Evolutionary conservation across 2,888 invertebrate species (phyloP), one percentile per base, ranked within the genome.

Genomic region (Diarsia rubi): DNA sequence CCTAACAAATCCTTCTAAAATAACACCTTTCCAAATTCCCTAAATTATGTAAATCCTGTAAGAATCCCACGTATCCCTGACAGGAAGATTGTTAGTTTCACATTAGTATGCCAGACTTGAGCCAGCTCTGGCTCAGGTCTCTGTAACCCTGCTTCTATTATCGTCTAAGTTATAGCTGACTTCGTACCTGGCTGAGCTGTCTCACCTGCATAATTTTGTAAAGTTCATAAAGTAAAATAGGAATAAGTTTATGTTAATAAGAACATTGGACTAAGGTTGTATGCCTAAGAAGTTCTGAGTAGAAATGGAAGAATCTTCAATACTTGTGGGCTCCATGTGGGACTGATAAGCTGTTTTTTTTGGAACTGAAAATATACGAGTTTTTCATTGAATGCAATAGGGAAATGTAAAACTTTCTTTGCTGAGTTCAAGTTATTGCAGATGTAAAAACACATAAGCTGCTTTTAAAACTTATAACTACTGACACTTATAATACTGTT

Each of bases 21-120:
- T 5, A 63, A 49, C 14, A 45, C 24, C 37, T 76, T 57, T 62
- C 24, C 11, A 8, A 77, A 68, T 52, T 78, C 16, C 21, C 31
- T 45, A 69, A 82, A 16, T 67, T 73, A 85, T 70, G 72, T 27
- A 81, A 78, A 87, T 81, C 66, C 68, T 47, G 66, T 68, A 68
- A 79, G 73, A 63, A 65, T 67, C 64, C 52, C 67, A 77, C 78
- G 78, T 68, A 73, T 63, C 3, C 60, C 63, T 81, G 75, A 54
- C 69, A 73, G 83, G 37, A 42, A 64, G 70, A 76, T 71, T 71
- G 79, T 79, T 78, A 73, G 78, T 72, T 71, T 60, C 82, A 37
- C 37, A 87, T 85, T 85, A 82, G 83, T 85, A 85, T 85, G 70
- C 88, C 57, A 62, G 64, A 59, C 73, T 52, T 60, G 64, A 65